Percentiles rank a stretch among this genome's conserved stretches.
These are phyloP conservation scores for Heliornis fulica DNA, from an alignment of 2,113 vertebrate species.

Conservation along the genomic window DNA sequence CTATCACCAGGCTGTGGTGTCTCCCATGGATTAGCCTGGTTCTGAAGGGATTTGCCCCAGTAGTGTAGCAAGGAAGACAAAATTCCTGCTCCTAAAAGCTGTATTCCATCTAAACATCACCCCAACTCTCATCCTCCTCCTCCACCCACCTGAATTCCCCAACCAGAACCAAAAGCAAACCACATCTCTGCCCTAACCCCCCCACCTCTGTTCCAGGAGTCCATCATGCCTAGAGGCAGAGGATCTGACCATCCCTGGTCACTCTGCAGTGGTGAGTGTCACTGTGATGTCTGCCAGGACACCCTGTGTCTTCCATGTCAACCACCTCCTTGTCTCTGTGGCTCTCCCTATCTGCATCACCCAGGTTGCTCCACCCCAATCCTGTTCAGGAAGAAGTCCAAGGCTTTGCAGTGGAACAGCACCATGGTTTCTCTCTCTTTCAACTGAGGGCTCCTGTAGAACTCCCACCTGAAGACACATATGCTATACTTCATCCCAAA, in stretches of 20 bases:
- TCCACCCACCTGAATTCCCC: not conserved
- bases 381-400: accelerated
- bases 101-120: not conserved
- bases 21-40: not conserved
- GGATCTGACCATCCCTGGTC: not conserved
- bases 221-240: not conserved
- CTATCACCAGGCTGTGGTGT: not conserved
- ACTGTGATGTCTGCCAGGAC: not conserved
- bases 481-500: not conserved
- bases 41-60: not conserved
- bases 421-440: not conserved
- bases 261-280: not conserved
- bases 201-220: not conserved
- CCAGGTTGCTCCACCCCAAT: not conserved
- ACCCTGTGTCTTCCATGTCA: not conserved
- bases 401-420: not conserved
- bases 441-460: not conserved
- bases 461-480: not conserved
- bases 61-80: not conserved
- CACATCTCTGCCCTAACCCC: not conserved
- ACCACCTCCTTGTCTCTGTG: not conserved
- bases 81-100: not conserved
- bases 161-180: not conserved
- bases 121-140: not conserved
- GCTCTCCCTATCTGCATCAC: not conserved